These are phyloP conservation scores for Rhodinocichla rosea DNA, from an alignment of 2,113 vertebrate species.

Conservation along the genomic window DNA sequence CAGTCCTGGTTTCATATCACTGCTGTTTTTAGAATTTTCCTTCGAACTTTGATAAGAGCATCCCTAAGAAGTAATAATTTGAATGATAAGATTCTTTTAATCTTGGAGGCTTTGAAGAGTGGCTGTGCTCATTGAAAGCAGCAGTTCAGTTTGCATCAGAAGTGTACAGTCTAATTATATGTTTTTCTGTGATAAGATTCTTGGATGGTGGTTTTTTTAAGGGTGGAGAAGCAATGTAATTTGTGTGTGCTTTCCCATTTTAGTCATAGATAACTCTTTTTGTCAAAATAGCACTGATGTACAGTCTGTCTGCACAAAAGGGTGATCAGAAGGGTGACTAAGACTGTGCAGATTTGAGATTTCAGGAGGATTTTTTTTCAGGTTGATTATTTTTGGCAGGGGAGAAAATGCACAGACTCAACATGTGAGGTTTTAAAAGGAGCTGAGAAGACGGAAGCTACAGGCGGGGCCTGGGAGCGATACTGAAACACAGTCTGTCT, in stretches of 20 bases:
- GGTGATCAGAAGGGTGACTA: conserved; percentile 33
- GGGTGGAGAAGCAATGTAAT: not conserved
- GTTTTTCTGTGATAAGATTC: not conserved
- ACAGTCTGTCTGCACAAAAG: conserved; percentile 53
- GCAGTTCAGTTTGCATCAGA: conserved; percentile 54
- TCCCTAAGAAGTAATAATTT: conserved; percentile 70
- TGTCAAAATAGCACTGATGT: not conserved
- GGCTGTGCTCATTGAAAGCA: conserved; percentile 63
- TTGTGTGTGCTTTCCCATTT: not conserved
- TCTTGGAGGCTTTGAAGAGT: conserved; percentile 60
- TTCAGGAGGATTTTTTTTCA: conserved; percentile 8
- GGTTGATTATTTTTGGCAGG: conserved; percentile 51
- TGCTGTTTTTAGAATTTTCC: conserved; percentile 62
- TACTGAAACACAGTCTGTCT: conserved; percentile 28
- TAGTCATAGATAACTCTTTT: not conserved
- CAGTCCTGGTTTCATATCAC: conserved; percentile 25
- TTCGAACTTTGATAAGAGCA: conserved; percentile 64
- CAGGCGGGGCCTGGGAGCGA: not conserved
- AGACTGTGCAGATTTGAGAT: conserved; percentile 21
- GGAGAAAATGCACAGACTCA: conserved; percentile 33
- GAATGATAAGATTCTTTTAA: conserved; percentile 58
- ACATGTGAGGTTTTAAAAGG: conserved; percentile 4
- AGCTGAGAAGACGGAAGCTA: not conserved
- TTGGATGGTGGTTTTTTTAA: not conserved
- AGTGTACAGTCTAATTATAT: conserved; percentile 60